These are phyloP conservation scores for Drosophila trichaetosa DNA, from an alignment of 2,888 invertebrate species.

Conservation along the genomic window DNA sequence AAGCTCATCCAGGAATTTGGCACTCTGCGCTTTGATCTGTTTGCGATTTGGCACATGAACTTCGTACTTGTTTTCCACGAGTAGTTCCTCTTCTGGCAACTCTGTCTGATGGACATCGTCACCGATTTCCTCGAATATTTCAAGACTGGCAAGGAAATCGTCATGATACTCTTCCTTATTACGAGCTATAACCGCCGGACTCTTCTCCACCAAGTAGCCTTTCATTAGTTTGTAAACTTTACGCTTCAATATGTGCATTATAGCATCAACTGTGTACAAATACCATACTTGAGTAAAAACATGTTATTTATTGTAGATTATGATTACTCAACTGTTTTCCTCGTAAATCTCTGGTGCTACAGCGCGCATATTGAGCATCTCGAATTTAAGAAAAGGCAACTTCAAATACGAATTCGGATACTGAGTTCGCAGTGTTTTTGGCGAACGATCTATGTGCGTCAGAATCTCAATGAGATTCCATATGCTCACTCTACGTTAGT, in stretches of 20 bases:
- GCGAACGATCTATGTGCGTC: constrained; percentile 76
- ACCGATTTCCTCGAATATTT: constrained; percentile 33
- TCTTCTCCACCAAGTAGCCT: constrained; percentile 60
- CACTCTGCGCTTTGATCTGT: constrained; percentile 82
- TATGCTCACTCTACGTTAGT: constrained; percentile 63
- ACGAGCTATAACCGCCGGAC: constrained; percentile 35
- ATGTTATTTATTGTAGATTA: rapidly evolving
- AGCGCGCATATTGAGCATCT: constrained; percentile 77
- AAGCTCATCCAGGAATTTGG: constrained; percentile 82
- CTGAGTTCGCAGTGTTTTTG: constrained; percentile 54
- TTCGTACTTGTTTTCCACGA: constrained; percentile 65
- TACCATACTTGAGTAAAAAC: background rate
- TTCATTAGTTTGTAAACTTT: constrained; percentile 75
- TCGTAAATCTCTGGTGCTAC: constrained; percentile 81
- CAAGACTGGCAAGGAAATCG: constrained; percentile 61
- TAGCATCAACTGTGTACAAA: constrained; percentile 64
- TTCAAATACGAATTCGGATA: constrained; percentile 82
- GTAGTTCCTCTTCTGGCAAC: constrained; percentile 57
- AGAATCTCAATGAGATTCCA: constrained; percentile 82
- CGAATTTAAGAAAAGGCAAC: constrained; percentile 83
- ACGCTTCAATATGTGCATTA: constrained; percentile 74
- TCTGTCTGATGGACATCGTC: constrained; percentile 32
- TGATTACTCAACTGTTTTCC: constrained; percentile 73
- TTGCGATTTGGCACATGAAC: constrained; percentile 81
- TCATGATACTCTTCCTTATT: constrained; percentile 76